Evolutionary conservation across 2,888 invertebrate genomes (phyloP).

Genomic region (Heliothis peltigera): DNA sequence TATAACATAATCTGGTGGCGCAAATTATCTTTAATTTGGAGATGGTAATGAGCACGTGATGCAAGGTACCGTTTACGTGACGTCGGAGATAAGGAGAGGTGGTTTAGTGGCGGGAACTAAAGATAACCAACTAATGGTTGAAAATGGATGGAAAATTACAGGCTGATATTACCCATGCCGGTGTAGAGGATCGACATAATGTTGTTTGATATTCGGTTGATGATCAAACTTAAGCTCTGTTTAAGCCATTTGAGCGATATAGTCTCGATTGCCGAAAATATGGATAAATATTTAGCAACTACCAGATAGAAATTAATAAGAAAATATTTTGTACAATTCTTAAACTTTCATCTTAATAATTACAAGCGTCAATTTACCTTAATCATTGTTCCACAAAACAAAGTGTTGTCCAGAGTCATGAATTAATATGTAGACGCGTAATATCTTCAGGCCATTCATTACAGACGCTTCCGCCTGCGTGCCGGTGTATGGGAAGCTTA

Average conservation of each 20-base stretch:
- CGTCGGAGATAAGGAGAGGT: conserved; percentile 39
- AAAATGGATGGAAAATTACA: conserved; percentile 52
- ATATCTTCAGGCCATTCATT: conserved; percentile 63
- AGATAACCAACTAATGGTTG: conserved; percentile 41
- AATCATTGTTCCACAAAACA: conserved; percentile 30
- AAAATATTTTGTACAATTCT: neutral
- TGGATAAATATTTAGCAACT: neutral
- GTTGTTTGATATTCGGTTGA: conserved; percentile 40
- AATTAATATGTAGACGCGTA: conserved; percentile 58
- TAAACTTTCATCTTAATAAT: neutral
- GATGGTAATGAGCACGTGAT: conserved; percentile 53
- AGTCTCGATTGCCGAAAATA: neutral
- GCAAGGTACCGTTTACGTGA: conserved; percentile 48
- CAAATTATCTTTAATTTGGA: conserved; percentile 64
- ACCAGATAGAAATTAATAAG: neutral
- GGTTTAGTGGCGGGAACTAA: conserved; percentile 46
- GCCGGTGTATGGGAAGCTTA: conserved; percentile 61
- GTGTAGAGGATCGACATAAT: conserved; percentile 9
- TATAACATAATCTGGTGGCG: conserved; percentile 58
- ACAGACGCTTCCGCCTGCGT: conserved; percentile 62
- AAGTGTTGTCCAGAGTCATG: conserved; percentile 47
- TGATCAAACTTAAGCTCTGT: conserved; percentile 5
- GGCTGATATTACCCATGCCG: conserved; percentile 34
- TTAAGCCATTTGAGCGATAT: neutral
- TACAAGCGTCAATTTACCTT: conserved; percentile 8